Conservation (phyloP, 2,797 vertebrate genomes). For the Morus bassanus region DNA sequence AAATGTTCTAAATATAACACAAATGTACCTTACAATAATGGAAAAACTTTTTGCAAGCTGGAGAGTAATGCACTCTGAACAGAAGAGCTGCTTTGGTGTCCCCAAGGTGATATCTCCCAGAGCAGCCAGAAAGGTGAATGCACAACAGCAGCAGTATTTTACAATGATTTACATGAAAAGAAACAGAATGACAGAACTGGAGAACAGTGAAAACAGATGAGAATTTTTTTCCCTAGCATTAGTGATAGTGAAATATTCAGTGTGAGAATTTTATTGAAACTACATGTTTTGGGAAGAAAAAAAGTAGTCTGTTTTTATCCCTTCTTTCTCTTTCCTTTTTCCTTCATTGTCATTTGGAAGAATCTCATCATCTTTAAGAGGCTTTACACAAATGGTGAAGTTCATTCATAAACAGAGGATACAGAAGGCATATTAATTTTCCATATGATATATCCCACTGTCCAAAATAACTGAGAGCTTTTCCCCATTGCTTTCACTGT, state of each 20-base stretch:
- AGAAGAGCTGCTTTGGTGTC: background rate
- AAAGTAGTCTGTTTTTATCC: background rate
- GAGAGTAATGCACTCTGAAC: background rate
- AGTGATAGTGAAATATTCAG: background rate
- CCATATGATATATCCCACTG: background rate
- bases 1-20: background rate
- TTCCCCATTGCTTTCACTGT: background rate
- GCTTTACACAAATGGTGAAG: background rate
- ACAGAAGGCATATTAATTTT: background rate
- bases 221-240: background rate
- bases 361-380: background rate
- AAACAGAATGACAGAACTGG: background rate
- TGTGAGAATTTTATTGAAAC: background rate
- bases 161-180: background rate
- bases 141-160: background rate
- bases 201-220: background rate
- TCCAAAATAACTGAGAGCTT: background rate
- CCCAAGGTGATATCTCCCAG: constrained; percentile 12
- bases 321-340: background rate
- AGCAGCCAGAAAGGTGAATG: background rate
- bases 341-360: background rate
- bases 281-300: background rate
- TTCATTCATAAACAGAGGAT: background rate
- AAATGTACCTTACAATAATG: background rate
- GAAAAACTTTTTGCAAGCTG: constrained; percentile 6